Base-by-base conservation (phyloP, 2,797 vertebrate species). In the Psittacula echo region DNA sequence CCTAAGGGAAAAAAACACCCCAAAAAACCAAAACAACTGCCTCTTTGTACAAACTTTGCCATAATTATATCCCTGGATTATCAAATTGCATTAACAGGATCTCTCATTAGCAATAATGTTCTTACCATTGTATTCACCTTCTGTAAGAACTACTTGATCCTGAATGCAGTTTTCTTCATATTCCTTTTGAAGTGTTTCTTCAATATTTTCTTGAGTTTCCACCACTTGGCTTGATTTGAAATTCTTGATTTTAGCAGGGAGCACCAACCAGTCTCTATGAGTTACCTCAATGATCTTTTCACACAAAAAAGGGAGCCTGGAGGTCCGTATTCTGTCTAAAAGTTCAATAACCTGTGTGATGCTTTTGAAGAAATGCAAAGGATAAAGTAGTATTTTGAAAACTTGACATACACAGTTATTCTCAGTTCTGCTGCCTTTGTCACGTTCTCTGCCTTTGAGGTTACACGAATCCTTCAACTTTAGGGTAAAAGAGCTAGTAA, bases 281-380 rank as follows among this genome's bases (percentile, higher is more conserved):
- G 98, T 98, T 73, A 99, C 98, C 92, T 99, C 99, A 4, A 98
- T 66, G 96, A 99, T 97, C 81, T 91, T 98, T 94, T 99, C 99
- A 95, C 99, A 99, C 60, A 98, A 89, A 58, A 99, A 93, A 61
- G 98, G 98, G 64, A 99, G 97, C 29, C 83, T 85, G 64, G 92
- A 96, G 74, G 96, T 98, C 42, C 97, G 98, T 60, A 99, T 95
- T 61, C 98, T 98, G 91, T 99, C 98, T 96, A 99, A 95, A 88
- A 99, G 97, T 82, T 99, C 98, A 48, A 98, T 95, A 90, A 99
- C 98, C 98, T 99, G 99, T 15, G 99, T 99, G 92, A 99, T 98
- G 68, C 99, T 99, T 96, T 61, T 66, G 90, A 95, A 97, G 94
- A 96, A 95, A 94, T 30, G 62, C 92, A 97, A 94, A 94, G 67